Evolutionary conservation across 2,888 invertebrate species (phyloP).

Genomic region (Bembecia ichneumoniformis): DNA sequence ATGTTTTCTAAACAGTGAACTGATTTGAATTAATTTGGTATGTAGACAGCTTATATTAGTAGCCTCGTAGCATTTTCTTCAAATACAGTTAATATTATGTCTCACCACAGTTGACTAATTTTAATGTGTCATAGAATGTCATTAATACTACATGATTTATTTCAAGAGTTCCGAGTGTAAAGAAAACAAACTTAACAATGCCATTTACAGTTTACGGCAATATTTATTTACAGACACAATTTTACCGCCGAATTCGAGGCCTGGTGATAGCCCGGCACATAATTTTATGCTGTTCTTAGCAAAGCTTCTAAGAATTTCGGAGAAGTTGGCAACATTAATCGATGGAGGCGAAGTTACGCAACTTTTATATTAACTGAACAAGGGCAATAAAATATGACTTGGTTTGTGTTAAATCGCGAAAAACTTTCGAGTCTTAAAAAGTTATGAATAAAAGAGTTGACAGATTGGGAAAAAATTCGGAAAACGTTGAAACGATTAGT

Average conservation of each 20-base stretch:
- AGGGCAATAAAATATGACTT: constrained; percentile 28
- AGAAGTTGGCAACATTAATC: constrained; percentile 44
- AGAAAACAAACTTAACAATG: no score
- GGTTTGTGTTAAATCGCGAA: constrained; percentile 17
- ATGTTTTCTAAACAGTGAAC: no score
- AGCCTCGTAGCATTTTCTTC: no score
- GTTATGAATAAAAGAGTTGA: constrained; percentile 1
- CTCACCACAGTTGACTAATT: no score
- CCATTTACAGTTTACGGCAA: constrained; percentile 22
- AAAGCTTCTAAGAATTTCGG: constrained; percentile 30
- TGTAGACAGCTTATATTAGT: no score
- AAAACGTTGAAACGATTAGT: background rate
- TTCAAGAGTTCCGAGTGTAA: no score
- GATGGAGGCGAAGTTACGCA: constrained; percentile 27
- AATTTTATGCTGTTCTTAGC: constrained; percentile 41
- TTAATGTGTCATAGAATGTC: no score
- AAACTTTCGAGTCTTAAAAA: background rate
- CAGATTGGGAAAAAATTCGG: background rate
- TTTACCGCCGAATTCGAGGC: constrained; percentile 9
- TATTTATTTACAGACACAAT: constrained; percentile 26
- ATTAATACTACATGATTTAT: no score
- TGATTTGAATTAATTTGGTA: no score
- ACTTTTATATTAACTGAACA: constrained; percentile 41
- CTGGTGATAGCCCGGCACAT: constrained; percentile 19
- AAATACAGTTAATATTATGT: no score